These are phyloP conservation scores for Anguilla megastoma DNA, from an alignment of 2,797 vertebrate species.

Conservation along the genomic window DNA sequence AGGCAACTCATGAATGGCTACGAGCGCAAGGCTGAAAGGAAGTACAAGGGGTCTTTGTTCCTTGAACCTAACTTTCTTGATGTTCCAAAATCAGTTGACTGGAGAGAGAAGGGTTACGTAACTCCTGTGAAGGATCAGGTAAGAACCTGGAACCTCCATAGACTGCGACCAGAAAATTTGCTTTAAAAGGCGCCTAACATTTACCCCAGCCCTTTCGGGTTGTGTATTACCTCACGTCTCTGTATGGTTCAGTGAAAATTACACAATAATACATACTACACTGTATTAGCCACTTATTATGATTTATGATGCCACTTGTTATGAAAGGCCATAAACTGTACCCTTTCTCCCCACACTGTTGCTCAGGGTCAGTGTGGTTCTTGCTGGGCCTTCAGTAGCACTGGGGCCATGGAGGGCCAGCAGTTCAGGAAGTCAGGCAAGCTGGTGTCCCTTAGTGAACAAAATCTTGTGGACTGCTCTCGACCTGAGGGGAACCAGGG, in stretches of 20 bases:
- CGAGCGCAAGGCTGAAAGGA: slow-evolving; percentile 52
- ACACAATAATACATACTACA: background rate
- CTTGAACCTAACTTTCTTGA: slow-evolving; percentile 68
- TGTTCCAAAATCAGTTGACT: slow-evolving; percentile 73
- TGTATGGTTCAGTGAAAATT: background rate
- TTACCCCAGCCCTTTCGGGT: background rate
- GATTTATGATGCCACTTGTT: background rate
- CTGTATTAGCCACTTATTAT: background rate
- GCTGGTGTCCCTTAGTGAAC: slow-evolving; percentile 76
- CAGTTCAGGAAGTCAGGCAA: slow-evolving; percentile 74
- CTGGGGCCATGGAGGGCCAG: slow-evolving; percentile 80
- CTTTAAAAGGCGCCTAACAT: background rate
- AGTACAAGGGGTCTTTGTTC: slow-evolving; percentile 67
- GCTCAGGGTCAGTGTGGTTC: slow-evolving; percentile 79
- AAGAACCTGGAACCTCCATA: background rate
- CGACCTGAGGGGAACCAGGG: slow-evolving; percentile 73
- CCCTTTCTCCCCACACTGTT: slow-evolving; percentile 1
- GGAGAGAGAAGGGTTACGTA: slow-evolving; percentile 79
- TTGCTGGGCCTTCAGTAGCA: slow-evolving; percentile 82
- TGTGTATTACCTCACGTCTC: background rate
- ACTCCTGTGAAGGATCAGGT: slow-evolving; percentile 85
- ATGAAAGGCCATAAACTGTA: background rate
- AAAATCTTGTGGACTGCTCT: slow-evolving; percentile 83
- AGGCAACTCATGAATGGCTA: slow-evolving; percentile 79
- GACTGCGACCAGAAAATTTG: no score